phyloP scores from a whole-genome alignment of 2,113 vertebrate species.

The Clinocottus analis region DNA sequence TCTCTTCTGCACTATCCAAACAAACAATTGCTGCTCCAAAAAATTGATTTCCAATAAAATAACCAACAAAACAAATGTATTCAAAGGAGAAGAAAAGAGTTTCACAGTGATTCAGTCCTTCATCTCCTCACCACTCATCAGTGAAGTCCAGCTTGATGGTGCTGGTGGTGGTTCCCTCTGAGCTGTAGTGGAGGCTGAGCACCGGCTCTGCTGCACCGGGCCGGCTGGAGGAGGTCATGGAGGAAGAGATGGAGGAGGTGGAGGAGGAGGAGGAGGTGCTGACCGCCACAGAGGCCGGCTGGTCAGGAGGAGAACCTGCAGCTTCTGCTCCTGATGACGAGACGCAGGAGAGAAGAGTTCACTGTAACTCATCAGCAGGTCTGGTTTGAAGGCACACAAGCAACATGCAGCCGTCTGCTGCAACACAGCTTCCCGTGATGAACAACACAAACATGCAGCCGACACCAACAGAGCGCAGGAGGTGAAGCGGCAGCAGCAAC shows the following conservation, averaged over 20 bases:
- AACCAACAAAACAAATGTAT: background rate
- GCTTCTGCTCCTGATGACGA: slow-evolving; percentile 85
- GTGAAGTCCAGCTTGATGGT: slow-evolving; percentile 99
- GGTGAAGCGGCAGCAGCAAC: slow-evolving; percentile 17
- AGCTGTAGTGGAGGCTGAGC: slow-evolving; percentile 97
- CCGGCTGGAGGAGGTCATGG: slow-evolving; percentile 70
- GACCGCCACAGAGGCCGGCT: slow-evolving; percentile 30
- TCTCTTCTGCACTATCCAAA: too few relatives aligned
- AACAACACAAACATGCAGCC: slow-evolving; percentile 53
- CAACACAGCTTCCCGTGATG: slow-evolving; percentile 43
- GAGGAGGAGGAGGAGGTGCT: slow-evolving; percentile 23
- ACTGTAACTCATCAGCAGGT: background rate
- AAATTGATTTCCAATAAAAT: background rate
- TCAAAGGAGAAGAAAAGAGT: background rate
- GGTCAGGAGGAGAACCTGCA: slow-evolving; percentile 53
- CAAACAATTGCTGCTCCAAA: too few relatives aligned
- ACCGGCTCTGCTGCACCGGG: slow-evolving; percentile 90
- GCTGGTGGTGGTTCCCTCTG: slow-evolving; percentile 97
- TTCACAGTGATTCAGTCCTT: background rate
- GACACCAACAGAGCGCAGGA: background rate
- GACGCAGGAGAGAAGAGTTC: slow-evolving; percentile 2
- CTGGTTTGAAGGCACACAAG: slow-evolving; percentile 17
- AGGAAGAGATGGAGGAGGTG: slow-evolving; percentile 14
- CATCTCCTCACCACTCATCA: slow-evolving; percentile 92
- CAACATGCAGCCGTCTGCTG: slow-evolving; percentile 49